Base-by-base conservation (phyloP, 2,113 vertebrate genomes). In the Phaethon lepturus region DNA sequence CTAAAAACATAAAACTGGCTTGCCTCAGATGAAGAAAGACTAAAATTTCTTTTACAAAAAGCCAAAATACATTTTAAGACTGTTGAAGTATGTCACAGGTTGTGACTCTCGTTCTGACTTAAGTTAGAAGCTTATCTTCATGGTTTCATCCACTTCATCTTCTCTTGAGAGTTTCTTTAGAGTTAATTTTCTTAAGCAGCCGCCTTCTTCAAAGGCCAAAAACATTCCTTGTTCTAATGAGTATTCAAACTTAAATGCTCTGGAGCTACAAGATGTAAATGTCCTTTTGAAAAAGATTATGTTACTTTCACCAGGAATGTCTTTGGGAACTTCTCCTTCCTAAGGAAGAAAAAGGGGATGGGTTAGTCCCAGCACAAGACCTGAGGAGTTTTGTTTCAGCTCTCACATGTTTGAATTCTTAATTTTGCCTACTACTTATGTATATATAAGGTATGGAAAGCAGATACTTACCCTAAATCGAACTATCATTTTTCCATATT, bases 251-350 rank as follows among this genome's bases (percentile, higher is more conserved):
- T 95, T 96, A 31, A 96, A 98, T 10, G 95, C 96, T 29, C 52
- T 53, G 19, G 80, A 26, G 87, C 91, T 84, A 31, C 75, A 97
- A 40, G 81, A 18, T 1, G 92, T 95, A 88, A 98, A 97, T 4
- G 35, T 58, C 82, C 26, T 98, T 90, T 98, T 96, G 91, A 98
- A 98, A 82, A 98, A 98, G 75, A 98, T 98, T 31, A 98, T 62
- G 2, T 98, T 97, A 35, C 97, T 89, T 85, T 95, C 85, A 23
- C 85, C 96, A 22, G n/a, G 40, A 75, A 98, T 98, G 28, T 69
- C 11, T 12, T 68, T 23, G 31, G 98, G 98, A 91, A 97, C 87
- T 66, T 45, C n/a, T 78, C 98, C 97, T 95, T 97, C 89, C 98
- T 98, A 91, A 71, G 92, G 88, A 49, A 81, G 33, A 79, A 71